phyloP scores from a whole-genome alignment of 2,888 invertebrate genomes.

The Nemapogon koenigi region DNA sequence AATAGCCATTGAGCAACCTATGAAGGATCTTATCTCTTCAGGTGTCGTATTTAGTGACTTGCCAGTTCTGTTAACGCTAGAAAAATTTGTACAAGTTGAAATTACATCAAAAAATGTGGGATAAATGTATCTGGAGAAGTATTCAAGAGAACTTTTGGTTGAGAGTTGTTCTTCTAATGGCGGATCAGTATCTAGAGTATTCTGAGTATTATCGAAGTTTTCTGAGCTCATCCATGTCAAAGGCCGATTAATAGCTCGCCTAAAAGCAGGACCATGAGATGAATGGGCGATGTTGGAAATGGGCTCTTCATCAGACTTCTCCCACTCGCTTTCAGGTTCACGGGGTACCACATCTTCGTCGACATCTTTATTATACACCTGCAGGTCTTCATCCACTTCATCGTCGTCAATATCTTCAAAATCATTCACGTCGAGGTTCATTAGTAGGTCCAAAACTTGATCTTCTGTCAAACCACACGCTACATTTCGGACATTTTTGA shows the following conservation, averaged over 20 bases:
- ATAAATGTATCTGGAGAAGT: background rate
- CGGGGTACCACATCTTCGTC: slow-evolving; percentile 2
- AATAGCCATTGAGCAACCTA: slow-evolving; percentile 10
- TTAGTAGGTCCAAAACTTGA: slow-evolving; percentile 1
- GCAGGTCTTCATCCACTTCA: slow-evolving; percentile 7
- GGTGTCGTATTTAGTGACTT: slow-evolving; percentile 8
- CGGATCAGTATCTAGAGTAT: background rate
- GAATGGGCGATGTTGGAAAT: background rate
- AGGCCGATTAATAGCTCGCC: background rate
- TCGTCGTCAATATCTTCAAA: slow-evolving; percentile 6
- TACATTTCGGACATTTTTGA: no score
- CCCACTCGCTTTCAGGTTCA: slow-evolving; percentile 3
- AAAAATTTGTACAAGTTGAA: background rate
- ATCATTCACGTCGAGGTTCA: slow-evolving; percentile 3
- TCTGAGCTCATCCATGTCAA: background rate
- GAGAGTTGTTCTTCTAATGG: background rate
- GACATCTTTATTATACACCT: background rate
- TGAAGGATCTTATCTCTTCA: slow-evolving; percentile 5
- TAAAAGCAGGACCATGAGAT: background rate
- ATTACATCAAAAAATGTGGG: background rate
- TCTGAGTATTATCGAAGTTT: background rate
- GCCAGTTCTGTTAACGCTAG: slow-evolving; percentile 1
- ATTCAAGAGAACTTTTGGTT: background rate
- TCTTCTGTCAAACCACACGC: background rate
- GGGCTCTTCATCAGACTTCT: slow-evolving; percentile 5